phyloP scores from a whole-genome alignment of 2,113 vertebrate species.

The Oncorhynchus clarkii region DNA sequence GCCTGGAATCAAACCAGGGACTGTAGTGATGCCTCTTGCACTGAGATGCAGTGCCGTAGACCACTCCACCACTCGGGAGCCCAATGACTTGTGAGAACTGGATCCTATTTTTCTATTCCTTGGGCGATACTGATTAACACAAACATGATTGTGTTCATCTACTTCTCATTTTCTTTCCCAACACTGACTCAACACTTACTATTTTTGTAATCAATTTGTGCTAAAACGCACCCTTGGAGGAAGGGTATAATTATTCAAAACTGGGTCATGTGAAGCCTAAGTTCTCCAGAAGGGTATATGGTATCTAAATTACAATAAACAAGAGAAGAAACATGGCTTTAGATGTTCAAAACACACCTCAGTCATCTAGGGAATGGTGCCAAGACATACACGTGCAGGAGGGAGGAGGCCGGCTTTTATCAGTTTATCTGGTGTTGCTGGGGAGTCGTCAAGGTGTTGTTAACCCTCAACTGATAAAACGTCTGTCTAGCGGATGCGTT shows the following conservation, averaged over 20 bases:
- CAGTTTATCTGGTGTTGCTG: conserved; percentile 30
- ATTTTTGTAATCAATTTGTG: not conserved
- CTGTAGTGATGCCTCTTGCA: too few species aligned
- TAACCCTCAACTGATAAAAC: conserved; percentile 19
- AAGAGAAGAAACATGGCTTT: not conserved
- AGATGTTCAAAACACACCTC: not conserved
- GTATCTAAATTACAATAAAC: too few species aligned
- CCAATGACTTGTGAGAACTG: not conserved
- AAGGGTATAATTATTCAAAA: not conserved
- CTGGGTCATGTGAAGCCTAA: not conserved
- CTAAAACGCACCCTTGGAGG: not conserved
- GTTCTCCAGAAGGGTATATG: not conserved
- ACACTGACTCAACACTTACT: not conserved
- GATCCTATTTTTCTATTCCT: not conserved
- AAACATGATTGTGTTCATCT: not conserved
- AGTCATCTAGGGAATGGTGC: conserved; percentile 27
- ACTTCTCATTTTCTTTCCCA: not conserved
- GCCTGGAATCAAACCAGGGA: too few species aligned
- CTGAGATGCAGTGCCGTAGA: too few species aligned
- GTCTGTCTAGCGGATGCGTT: not conserved
- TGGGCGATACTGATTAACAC: not conserved
- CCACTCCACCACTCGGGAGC: too few species aligned
- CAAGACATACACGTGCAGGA: conserved; percentile 42
- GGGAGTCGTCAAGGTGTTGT: conserved; percentile 30
- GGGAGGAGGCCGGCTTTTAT: conserved; percentile 24